Conservation (phyloP, 2,797 vertebrate species). For the Babyrousa celebensis region DNA sequence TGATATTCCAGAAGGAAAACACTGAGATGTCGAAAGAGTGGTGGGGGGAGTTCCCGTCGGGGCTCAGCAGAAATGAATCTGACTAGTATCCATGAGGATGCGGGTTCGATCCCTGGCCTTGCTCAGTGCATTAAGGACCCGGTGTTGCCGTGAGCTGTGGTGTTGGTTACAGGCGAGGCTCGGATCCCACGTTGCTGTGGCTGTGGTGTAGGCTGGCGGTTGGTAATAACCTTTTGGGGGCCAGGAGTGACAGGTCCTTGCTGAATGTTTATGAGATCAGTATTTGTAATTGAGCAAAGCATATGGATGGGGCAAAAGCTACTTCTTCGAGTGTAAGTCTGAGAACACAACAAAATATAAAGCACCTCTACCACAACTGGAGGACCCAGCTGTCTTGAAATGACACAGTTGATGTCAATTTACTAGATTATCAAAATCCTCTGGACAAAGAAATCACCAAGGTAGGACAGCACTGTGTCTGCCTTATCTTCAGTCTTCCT, state of each 20-base stretch:
- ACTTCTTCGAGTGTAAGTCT: neutral
- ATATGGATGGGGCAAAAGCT: neutral
- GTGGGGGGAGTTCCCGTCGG: too few relatives aligned
- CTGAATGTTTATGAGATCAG: neutral
- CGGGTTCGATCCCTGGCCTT: too few relatives aligned
- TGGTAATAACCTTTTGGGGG: neutral
- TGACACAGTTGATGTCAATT: neutral
- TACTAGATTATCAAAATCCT: conserved; percentile 8
- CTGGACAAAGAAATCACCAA: neutral
- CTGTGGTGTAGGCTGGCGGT: too few relatives aligned
- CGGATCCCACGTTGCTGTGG: too few relatives aligned
- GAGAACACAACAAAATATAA: neutral
- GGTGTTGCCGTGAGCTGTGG: too few relatives aligned
- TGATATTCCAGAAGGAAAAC: conserved; percentile 26
- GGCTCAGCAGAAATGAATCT: too few relatives aligned
- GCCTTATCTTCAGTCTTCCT: neutral
- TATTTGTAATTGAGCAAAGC: neutral
- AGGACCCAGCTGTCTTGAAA: neutral
- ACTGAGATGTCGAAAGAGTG: neutral
- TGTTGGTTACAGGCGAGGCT: too few relatives aligned
- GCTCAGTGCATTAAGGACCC: too few relatives aligned
- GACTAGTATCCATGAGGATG: too few relatives aligned
- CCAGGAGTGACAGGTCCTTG: neutral
- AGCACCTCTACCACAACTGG: neutral
- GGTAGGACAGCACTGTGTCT: neutral